A percentile compares a stretch with the other conserved stretches of the same genome.
phyloP scores from a whole-genome alignment of 2,113 vertebrate genomes.

The Gallinago paraguaiae region DNA sequence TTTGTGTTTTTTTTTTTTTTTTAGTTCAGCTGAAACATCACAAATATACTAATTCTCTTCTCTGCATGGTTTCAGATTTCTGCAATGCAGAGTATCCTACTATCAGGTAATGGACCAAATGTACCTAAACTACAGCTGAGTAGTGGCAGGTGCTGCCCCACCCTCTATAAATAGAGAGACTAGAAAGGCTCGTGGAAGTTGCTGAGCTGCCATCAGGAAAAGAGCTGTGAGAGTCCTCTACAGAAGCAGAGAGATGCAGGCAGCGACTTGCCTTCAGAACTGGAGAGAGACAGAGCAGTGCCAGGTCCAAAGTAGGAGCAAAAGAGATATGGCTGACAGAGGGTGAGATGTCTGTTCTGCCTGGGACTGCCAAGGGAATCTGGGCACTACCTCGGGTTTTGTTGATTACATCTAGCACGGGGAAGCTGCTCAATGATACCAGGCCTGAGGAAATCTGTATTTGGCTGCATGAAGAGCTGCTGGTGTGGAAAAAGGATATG shows the following conservation, averaged over 20 bases:
- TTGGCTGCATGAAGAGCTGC: neutral
- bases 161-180: neutral
- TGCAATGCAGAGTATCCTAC: neutral
- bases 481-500: neutral
- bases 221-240: neutral
- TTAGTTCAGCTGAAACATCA: neutral
- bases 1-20: neutral
- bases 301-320: neutral
- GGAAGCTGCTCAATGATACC: neutral
- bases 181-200: neutral
- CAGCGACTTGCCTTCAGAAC: fast-evolving
- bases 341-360: neutral
- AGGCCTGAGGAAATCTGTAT: neutral
- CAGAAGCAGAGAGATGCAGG: neutral
- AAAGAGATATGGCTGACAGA: neutral
- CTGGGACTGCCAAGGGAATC: neutral
- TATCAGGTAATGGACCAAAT: neutral
- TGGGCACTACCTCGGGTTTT: fast-evolving
- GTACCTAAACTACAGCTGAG: neutral
- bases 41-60: neutral
- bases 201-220: neutral
- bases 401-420: neutral
- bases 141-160: neutral
- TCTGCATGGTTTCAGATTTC: neutral
- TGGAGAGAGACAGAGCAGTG: neutral